Conservation (phyloP, 2,888 invertebrate species). For the Elaeidobius kamerunicus region DNA sequence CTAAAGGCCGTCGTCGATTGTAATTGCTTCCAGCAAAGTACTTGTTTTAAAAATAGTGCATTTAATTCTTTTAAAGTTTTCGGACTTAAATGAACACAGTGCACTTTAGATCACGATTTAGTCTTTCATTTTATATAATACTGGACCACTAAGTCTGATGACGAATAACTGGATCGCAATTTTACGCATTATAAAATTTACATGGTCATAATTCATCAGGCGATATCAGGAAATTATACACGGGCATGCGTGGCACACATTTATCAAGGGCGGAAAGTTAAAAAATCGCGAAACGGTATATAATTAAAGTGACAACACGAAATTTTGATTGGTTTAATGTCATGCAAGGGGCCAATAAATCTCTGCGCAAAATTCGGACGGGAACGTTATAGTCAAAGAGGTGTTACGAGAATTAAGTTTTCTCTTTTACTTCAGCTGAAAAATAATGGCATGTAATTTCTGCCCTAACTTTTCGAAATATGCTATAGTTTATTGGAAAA, state of each 20-base stretch:
- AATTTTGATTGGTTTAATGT: constrained; percentile 26
- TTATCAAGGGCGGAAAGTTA: constrained; percentile 19
- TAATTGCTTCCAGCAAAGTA: too few relatives aligned
- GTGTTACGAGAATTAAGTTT: constrained; percentile 21
- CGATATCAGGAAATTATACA: constrained; percentile 21
- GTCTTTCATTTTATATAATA: too few relatives aligned
- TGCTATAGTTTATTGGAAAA: too few relatives aligned
- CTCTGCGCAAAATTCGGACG: constrained; percentile 14
- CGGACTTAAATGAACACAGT: too few relatives aligned
- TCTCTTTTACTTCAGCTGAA: constrained; percentile 9
- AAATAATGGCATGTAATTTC: too few relatives aligned
- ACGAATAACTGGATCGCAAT: constrained; percentile 17
- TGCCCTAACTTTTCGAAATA: too few relatives aligned
- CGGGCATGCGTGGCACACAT: constrained; percentile 25
- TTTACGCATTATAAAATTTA: constrained; percentile 23
- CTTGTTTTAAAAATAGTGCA: too few relatives aligned
- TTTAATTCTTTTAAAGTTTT: too few relatives aligned
- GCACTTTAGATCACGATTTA: too few relatives aligned
- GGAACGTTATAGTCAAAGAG: constrained; percentile 11
- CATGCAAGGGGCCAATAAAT: constrained; percentile 18
- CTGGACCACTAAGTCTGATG: too few relatives aligned
- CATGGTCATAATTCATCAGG: constrained; percentile 24
- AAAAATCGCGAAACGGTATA: constrained; percentile 22
- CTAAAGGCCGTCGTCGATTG: too few relatives aligned
- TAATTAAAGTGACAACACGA: constrained; percentile 28